These are phyloP conservation scores for Poeciliopsis gracilis DNA, from an alignment of 2,797 vertebrate species.

Conservation along the genomic window DNA sequence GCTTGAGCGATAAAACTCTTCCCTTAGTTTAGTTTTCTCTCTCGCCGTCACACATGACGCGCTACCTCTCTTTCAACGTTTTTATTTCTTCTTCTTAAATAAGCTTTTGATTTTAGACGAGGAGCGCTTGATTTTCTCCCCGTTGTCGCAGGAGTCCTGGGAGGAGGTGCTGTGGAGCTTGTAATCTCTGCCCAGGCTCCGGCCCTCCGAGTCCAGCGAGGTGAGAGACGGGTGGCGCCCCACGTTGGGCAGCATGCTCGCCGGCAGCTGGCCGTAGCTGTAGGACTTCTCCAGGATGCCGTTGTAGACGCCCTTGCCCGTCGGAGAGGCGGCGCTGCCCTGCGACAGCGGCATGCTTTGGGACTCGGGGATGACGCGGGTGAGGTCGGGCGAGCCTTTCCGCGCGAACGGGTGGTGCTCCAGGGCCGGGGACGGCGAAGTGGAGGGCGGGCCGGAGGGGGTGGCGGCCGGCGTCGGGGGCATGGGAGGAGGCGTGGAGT, in stretches of 20 bases:
- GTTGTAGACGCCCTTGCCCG: conserved; percentile 88
- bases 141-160: conserved; percentile 91
- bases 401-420: conserved; percentile 83
- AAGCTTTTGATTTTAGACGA: conserved; percentile 97
- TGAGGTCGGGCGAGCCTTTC: conserved; percentile 91
- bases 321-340: conserved; percentile 72
- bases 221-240: conserved; percentile 88
- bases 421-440: conserved; percentile 83
- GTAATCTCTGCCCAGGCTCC: conserved; percentile 82
- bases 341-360: conserved; percentile 88
- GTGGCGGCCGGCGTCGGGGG: conserved; percentile 77
- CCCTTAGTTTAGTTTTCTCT: conserved; percentile 41
- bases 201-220: conserved; percentile 87
- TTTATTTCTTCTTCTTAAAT: conserved; percentile 94
- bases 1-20: conserved; percentile 73
- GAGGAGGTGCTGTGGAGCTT: conserved; percentile 89
- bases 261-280: conserved; percentile 93
- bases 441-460: conserved; percentile 80
- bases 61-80: conserved; percentile 25
- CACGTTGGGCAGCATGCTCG: conserved; percentile 86
- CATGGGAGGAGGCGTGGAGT: conserved; percentile 79
- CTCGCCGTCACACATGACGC: conserved; percentile 15
- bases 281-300: conserved; percentile 98
- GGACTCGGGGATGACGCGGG: conserved; percentile 85
- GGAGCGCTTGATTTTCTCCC: conserved; percentile 93